phyloP scores from a whole-genome alignment of 2,113 vertebrate genomes.

The Perognathus longimembris region DNA sequence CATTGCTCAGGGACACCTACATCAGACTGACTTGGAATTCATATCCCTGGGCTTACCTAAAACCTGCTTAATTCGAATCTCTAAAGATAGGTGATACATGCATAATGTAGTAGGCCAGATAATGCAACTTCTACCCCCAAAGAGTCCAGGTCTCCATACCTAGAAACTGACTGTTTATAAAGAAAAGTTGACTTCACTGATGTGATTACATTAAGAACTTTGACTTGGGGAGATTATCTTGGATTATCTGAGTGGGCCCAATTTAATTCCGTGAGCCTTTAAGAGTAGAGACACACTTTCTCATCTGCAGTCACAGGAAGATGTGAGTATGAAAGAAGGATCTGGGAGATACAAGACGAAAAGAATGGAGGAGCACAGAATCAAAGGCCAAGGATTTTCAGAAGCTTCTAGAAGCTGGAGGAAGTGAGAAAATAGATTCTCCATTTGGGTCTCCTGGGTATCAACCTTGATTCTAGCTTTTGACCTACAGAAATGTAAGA shows the following conservation, averaged over 20 bases:
- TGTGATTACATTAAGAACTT: neutral
- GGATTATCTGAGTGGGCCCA: neutral
- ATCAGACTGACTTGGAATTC: neutral
- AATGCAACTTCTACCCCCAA: too few species aligned
- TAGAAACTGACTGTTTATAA: neutral
- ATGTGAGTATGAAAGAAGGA: neutral
- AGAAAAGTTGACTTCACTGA: neutral
- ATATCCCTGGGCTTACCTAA: neutral
- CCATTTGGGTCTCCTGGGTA: too few species aligned
- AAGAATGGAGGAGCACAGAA: neutral
- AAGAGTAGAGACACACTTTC: neutral
- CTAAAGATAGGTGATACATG: fast-evolving
- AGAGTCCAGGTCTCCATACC: neutral
- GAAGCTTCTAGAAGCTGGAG: neutral
- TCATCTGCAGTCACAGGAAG: neutral
- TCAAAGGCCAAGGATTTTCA: neutral
- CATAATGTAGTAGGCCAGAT: too few species aligned
- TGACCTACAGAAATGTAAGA: neutral
- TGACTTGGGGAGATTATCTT: neutral
- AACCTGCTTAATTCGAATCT: neutral
- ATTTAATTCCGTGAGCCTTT: neutral
- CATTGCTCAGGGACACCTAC: too few species aligned
- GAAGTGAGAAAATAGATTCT: neutral
- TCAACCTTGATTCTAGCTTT: neutral
- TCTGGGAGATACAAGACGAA: neutral